Base-by-base conservation (phyloP, 2,113 vertebrate genomes). In the Mohoua ochrocephala region DNA sequence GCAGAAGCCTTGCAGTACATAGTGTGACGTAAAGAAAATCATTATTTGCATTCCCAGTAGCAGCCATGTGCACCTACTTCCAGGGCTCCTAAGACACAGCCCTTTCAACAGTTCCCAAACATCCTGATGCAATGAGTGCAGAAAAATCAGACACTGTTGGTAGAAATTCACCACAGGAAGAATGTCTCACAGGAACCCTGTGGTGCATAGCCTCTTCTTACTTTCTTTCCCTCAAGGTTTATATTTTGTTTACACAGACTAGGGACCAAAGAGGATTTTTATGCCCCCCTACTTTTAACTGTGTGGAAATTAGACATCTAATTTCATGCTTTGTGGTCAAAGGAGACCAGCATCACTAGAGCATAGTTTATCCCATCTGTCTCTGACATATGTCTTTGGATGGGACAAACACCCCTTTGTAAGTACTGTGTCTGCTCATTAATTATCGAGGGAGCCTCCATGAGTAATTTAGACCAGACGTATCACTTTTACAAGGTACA, bases 321-420 rank as follows among this genome's bases (percentile, higher is more conserved):
- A 97, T 97, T 97, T 96, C 92, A 93, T 94, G 94, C 91, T 83
- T 42, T 74, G 57, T 88, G 76, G 91, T 97, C 95, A 96, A 97
- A 96, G 91, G 31, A 95, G 85, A 77, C 41, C 39, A 60, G n/a
- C 50, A 61, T 53, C 92, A 84, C 85, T 61, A 73, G 50, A 92
- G 71, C 76, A 69, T 23, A 61, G 78, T 90, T 85, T 64, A 73
- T 63, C 75, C 82, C 79, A 92, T 69, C 79, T 90, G 85, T 65
- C 39, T 93, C 44, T 91, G 91, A 83, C 71, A 56, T 86, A 65
- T 89, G 79, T 61, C 89, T 88, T 76, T 86, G 79, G n/a, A 83
- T 85, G 79, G 82, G 82, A 94, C 91, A 96, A 87, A 77, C 35
- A 61, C 5, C 21, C 76, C 56, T 88, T 95, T 96, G 83, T 94